Evolutionary conservation across 2,888 invertebrate species (phyloP), one percentile per base, ranked within the genome.

Genomic region (Lomographa bimaculata): DNA sequence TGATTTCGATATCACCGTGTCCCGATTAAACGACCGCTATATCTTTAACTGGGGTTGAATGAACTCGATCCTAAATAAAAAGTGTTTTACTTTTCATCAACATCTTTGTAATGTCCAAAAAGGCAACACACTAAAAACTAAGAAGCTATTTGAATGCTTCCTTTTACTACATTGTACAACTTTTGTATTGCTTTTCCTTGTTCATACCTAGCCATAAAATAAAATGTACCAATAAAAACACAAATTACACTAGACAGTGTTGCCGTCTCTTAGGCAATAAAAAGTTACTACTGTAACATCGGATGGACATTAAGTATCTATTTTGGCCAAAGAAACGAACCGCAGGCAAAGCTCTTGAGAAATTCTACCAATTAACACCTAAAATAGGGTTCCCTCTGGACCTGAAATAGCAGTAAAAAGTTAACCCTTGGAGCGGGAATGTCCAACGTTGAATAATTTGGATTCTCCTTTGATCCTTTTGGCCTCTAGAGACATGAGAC

Each of bases 381-480:
- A 63, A 43, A 43, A 43, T 43, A 43, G 36, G 30, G 52, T 39
- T 49, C 57, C 57, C 57, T 24, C 25, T 45, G 50, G 64, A 50
- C 56, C 55, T 47, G 57, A 51, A 59, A 50, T 51, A 47, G 52
- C 57, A 52, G 57, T 55, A 64, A 66, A 66, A 66, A 66, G 62
- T 59, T 60, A 62, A 56, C 55, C 59, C 45, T 39, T 52, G 55
- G 56, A 55, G 59, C 60, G 54, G 54, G 60, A 50, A 52, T 60
- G 61, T 61, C 50, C 54, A 53, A 54, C 54, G 63, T 57, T 63
- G 55, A 64, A 66, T 64, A 64, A 68, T 70, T 69, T 60, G 59
- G 60, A 53, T 57, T 55, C 54, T 56, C 58, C 60, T 69, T 68
- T 70, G 69, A 69, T 63, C 69, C 60, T 58, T 49, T 53, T 54